Evolutionary conservation across 2,888 invertebrate genomes (phyloP), one percentile per base, ranked within the genome.

Genomic region (Pollenia angustigena): DNA sequence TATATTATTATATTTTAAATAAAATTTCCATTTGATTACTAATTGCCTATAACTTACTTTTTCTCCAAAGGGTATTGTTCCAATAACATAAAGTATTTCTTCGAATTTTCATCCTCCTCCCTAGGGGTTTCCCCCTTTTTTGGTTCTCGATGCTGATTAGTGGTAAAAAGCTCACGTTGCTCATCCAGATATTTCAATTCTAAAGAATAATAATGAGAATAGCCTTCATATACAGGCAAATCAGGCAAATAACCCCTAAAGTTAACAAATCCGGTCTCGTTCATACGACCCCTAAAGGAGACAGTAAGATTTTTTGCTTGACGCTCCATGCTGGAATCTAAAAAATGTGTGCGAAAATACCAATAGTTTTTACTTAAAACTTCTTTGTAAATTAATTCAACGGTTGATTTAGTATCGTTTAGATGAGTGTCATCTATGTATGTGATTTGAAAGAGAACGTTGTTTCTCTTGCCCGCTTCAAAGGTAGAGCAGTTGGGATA

Each of bases 231-330:
- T 66, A 92, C 89, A 6, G 90, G 88, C 52, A 90, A 68, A 87
- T 95, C 94, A 0, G 96, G 95, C 3, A 96, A 95, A 72, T 94
- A 94, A 85, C 96, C 94, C 86, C 95, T 95, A 48, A 97, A 92
- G 88, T 94, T 94, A 4, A 95, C 94, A 91, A 96, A 93, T 18
- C 96, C 96, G 89, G 95, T 95, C 66, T 94, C 93, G 88, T 96
- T 95, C 11, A 97, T 92, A 88, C 93, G 89, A 42, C 89, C 87
- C 12, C 90, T 91, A 32, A 91, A 90, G 6, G 75, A 87, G 0
- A 88, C 89, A 94, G 56, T 94, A 92, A 84, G 95, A 94, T 89
- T 95, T 48, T 89, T 68, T 0, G 88, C 74, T 0, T 76, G 85
- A 0, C 89, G 87, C 4, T 58, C 14, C 58, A 62, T 56, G 9